phyloP scores from a whole-genome alignment of 2,888 invertebrate species.

The Habroteleia sp. region DNA sequence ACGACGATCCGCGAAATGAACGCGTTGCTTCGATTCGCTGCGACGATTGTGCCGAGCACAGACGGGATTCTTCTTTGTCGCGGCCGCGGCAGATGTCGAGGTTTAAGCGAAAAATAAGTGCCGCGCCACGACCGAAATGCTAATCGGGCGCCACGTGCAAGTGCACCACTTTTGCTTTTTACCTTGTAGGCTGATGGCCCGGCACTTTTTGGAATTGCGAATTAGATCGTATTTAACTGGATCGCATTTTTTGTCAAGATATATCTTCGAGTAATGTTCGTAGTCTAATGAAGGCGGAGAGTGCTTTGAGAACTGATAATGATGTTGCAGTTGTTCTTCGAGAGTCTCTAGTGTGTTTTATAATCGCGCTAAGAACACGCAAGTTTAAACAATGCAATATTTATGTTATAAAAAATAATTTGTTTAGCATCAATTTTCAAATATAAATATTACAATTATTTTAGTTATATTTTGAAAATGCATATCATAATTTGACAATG shows the following conservation, averaged over 20 bases:
- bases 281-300: constrained; percentile 41
- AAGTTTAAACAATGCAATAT: no score
- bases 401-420: no score
- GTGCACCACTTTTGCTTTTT: constrained; percentile 48
- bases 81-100: constrained; percentile 44
- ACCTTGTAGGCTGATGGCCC: constrained; percentile 1
- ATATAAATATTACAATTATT: no score
- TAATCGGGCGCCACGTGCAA: constrained; percentile 54
- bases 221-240: constrained; percentile 48
- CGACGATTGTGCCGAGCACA: constrained; percentile 57
- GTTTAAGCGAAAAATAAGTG: constrained; percentile 36
- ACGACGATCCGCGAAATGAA: constrained; percentile 65
- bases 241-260: constrained; percentile 35
- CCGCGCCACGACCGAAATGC: constrained; percentile 38
- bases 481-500: no score
- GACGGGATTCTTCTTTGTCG: constrained; percentile 43
- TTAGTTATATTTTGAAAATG: no score
- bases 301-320: constrained; percentile 36
- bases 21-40: constrained; percentile 59
- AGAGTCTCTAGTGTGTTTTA: no score
- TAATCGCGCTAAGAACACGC: no score
- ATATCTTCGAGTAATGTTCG: constrained; percentile 28
- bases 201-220: constrained; percentile 46
- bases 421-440: no score
- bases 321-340: no score